phyloP scores from a whole-genome alignment of 92 coral and sea anemone species.

The Micromussa lordhowensis region DNA sequence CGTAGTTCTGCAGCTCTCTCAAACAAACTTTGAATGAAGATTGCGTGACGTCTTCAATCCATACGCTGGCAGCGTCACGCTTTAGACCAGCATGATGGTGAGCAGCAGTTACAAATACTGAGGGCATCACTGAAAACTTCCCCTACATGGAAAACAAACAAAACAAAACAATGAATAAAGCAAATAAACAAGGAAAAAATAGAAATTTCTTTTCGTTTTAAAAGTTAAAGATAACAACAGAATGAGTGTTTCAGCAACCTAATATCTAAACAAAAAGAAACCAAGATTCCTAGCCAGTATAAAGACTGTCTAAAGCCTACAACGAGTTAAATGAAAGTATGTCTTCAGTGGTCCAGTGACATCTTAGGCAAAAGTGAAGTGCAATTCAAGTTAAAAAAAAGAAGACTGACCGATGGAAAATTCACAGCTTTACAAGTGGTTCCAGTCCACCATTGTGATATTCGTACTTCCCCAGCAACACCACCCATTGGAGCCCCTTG shows the following conservation, averaged over 20 bases:
- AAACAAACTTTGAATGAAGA: not conserved
- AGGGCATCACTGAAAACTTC: not conserved
- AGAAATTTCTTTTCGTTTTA: not conserved
- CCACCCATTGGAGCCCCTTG: slow-evolving; percentile 13
- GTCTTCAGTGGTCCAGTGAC: no score
- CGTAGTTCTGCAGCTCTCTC: slow-evolving; percentile 4
- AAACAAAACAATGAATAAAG: no score
- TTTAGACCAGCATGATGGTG: not conserved
- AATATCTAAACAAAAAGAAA: no score
- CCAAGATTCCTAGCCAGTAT: no score
- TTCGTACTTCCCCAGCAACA: not conserved
- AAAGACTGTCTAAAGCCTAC: no score
- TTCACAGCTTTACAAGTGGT: not conserved
- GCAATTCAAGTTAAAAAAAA: not conserved
- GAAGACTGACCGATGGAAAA: not conserved
- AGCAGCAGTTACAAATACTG: not conserved
- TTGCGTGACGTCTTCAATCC: slow-evolving; percentile 4
- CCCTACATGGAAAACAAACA: not conserved
- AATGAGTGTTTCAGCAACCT: no score
- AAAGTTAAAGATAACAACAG: no score
- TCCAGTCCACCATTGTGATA: slow-evolving; percentile 14
- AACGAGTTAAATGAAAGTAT: no score
- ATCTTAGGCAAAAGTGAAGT: not conserved
- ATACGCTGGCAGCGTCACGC: slow-evolving; percentile 11
- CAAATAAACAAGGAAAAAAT: no score